These are phyloP conservation scores for Netta rufina DNA, from an alignment of 2,797 vertebrate genomes.

Conservation along the genomic window DNA sequence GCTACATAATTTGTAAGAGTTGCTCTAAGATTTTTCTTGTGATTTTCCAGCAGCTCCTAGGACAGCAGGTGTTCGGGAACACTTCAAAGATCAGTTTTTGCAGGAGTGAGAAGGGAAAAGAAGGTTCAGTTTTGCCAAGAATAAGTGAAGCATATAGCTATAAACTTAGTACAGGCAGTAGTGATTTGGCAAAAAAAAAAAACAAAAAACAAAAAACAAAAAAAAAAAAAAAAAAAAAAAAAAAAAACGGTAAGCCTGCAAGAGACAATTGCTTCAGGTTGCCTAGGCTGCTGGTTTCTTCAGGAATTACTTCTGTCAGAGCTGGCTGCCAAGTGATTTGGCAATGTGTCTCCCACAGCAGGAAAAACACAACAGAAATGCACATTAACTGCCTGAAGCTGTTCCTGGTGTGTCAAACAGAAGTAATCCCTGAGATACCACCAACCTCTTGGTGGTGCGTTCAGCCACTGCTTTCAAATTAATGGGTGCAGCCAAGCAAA, in stretches of 20 bases:
- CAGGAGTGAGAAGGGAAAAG: background rate
- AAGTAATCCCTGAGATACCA: background rate
- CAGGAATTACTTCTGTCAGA: background rate
- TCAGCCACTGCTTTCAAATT: background rate
- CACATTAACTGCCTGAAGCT: background rate
- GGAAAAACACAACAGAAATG: background rate
- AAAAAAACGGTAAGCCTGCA: background rate
- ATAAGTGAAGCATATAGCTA: background rate
- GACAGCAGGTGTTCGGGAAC: background rate
- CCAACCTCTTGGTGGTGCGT: background rate
- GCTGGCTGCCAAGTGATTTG: background rate
- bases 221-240: background rate
- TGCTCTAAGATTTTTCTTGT: background rate
- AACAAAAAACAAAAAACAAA: no score
- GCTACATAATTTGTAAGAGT: background rate
- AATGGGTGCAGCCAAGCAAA: background rate
- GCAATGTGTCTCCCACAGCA: background rate
- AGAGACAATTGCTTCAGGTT: background rate
- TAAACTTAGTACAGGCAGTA: background rate
- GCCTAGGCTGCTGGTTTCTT: background rate
- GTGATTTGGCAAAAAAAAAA: background rate
- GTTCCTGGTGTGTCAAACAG: background rate
- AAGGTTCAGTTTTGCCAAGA: background rate
- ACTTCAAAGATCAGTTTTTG: background rate
- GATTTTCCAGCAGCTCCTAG: background rate